Base-by-base conservation (phyloP, 2,797 vertebrate species). In the Crocodylus rhombifer region DNA sequence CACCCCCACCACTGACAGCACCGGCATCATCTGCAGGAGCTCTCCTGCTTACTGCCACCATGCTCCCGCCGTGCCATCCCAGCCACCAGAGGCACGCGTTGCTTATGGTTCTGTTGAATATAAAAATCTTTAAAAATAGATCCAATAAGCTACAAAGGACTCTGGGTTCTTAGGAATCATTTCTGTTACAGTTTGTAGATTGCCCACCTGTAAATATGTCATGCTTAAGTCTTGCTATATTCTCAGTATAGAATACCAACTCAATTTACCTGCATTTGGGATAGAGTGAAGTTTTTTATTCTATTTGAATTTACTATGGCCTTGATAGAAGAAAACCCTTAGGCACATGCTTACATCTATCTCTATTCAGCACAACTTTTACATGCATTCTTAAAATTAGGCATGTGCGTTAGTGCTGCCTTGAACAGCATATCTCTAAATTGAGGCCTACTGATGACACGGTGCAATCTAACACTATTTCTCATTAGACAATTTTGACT, bases 271-370 rank as follows among this genome's bases (percentile, higher is more conserved):
- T 3, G 3, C 15, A 77, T 33, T 61, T 82, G 5, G 4, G 73
- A 4, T 1, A 82, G 4, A 16, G 69, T 86, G 4, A 3, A 67
- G 12, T 71, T 90, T 87, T 60, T 89, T 71, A 91, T 51, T 51
- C 10, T 20, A 88, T 58, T 90, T 90, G 56, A 82, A 83, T 92
- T 89, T 91, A 60, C 77, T 81, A 55, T 15, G 62, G 58, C 13
- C 62, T 14, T 51, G 62, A 71, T 65, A 82, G 7, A 74, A 17
- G 18, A 16, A 64, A 83, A 81, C 21, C 30, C 69, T 7, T 79
- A 15, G 20, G 11, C 5, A 89, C 82, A 56, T 60, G 81, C 26
- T 77, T 71, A 42, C 25, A 56, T 65, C 20, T 5, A 57, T 89
- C 92, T 74, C 16, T 36, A 17, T 85, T 95, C 73, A 81, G 15